These are phyloP conservation scores for Melozone crissalis DNA, from an alignment of 2,113 vertebrate genomes.

Conservation along the genomic window DNA sequence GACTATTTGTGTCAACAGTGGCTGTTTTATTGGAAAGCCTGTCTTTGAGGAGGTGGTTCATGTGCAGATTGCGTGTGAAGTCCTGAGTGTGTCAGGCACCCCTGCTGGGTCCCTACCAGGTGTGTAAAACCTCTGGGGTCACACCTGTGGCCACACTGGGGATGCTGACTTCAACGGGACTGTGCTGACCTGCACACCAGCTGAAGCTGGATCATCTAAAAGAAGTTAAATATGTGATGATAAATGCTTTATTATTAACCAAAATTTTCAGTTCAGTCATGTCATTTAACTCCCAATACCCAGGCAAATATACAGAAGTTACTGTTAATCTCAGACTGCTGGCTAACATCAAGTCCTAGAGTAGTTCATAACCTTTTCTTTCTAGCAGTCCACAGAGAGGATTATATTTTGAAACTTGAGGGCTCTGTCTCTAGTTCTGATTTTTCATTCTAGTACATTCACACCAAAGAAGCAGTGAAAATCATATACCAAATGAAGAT, in stretches of 20 bases:
- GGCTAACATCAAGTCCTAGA: neutral
- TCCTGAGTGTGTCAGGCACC: neutral
- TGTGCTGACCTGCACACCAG: neutral
- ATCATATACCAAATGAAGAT: neutral
- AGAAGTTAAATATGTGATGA: neutral
- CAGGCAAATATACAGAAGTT: neutral
- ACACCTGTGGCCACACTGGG: neutral
- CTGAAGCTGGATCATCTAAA: neutral
- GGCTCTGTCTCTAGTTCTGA: neutral
- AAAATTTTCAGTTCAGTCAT: neutral
- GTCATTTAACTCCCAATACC: neutral
- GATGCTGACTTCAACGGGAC: neutral
- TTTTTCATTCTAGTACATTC: neutral
- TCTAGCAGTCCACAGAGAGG: neutral
- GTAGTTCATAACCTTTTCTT: neutral
- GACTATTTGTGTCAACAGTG: slow-evolving; percentile 42
- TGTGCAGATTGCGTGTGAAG: neutral
- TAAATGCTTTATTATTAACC: neutral
- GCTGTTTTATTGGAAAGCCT: slow-evolving; percentile 21
- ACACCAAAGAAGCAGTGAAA: neutral
- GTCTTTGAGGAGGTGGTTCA: slow-evolving; percentile 24
- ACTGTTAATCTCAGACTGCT: neutral
- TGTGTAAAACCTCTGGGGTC: neutral
- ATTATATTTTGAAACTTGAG: neutral
- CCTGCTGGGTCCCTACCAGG: neutral